Evolutionary conservation across 2,113 vertebrate genomes (phyloP).

Genomic region (Willisornis vidua): DNA sequence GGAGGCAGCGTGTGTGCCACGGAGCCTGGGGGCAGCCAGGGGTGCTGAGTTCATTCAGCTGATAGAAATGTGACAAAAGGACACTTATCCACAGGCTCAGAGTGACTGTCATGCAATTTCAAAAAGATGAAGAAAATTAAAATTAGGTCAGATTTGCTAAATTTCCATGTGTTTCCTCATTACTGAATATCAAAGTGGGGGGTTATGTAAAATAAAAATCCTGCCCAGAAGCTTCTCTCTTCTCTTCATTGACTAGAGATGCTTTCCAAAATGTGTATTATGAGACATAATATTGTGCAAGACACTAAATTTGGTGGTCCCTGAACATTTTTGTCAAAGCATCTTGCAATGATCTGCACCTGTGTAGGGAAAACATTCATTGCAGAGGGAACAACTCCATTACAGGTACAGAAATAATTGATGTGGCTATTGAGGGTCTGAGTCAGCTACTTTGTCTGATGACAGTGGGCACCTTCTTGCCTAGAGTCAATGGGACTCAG

Average conservation of each 20-base stretch:
- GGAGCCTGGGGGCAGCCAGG: neutral
- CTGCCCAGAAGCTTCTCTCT: neutral
- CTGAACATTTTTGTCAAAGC: neutral
- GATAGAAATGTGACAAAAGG: neutral
- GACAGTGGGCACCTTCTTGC: neutral
- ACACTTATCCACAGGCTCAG: neutral
- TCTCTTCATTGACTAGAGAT: neutral
- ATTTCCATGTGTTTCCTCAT: neutral
- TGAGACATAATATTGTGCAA: neutral
- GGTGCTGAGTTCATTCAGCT: neutral
- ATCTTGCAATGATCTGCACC: neutral
- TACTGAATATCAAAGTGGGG: neutral
- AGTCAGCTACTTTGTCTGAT: neutral
- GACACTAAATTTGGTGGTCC: neutral
- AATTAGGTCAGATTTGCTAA: neutral
- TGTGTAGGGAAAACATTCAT: neutral
- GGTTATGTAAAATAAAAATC: neutral
- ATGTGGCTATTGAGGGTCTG: neutral
- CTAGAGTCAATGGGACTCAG: neutral
- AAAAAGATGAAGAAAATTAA: neutral
- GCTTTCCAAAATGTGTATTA: neutral
- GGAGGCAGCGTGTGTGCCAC: neutral
- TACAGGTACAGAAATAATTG: neutral
- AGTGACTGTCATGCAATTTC: neutral
- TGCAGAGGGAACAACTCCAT: neutral